Evolutionary conservation across 2,888 invertebrate species (phyloP).

Genomic region (Pachycephus smyrnensis): DNA sequence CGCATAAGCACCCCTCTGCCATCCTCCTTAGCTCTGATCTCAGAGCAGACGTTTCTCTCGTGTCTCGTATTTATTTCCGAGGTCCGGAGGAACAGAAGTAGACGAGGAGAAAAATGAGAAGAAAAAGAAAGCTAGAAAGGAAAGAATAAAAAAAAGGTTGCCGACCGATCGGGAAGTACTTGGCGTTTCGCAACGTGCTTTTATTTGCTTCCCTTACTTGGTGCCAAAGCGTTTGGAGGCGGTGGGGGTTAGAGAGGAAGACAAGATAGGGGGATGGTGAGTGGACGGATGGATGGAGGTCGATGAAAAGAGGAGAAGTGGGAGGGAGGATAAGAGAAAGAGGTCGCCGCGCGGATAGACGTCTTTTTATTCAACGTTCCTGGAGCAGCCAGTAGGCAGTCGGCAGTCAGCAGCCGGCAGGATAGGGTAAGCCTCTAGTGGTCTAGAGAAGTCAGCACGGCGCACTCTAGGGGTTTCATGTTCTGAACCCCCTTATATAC

Average conservation of each 20-base stretch:
- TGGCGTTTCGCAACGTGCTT: slow-evolving; percentile 3
- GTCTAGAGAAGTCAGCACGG: slow-evolving; percentile 61
- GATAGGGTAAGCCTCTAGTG: slow-evolving; percentile 53
- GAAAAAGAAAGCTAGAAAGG: slow-evolving; percentile 9
- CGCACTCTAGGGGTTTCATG: slow-evolving; percentile 57
- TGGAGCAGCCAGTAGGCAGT: not conserved
- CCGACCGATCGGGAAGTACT: slow-evolving; percentile 19
- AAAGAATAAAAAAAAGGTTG: slow-evolving; percentile 10
- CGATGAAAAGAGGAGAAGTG: slow-evolving; percentile 10
- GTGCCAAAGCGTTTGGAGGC: not conserved
- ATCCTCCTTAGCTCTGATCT: not conserved
- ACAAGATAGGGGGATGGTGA: not conserved
- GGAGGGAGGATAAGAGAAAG: not conserved
- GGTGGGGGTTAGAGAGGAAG: not conserved
- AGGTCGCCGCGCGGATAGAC: slow-evolving; percentile 11
- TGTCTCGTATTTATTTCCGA: not conserved
- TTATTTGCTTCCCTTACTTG: not conserved
- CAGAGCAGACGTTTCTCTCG: not conserved
- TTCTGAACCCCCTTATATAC: slow-evolving; percentile 58
- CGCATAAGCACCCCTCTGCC: not conserved
- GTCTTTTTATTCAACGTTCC: slow-evolving; percentile 44
- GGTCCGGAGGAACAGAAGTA: not conserved
- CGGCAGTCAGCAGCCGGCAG: slow-evolving; percentile 30
- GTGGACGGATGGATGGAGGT: not conserved
- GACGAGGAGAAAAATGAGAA: not conserved